These are phyloP conservation scores for Drosophila merina DNA, from an alignment of 2,888 invertebrate species.

Conservation along the genomic window DNA sequence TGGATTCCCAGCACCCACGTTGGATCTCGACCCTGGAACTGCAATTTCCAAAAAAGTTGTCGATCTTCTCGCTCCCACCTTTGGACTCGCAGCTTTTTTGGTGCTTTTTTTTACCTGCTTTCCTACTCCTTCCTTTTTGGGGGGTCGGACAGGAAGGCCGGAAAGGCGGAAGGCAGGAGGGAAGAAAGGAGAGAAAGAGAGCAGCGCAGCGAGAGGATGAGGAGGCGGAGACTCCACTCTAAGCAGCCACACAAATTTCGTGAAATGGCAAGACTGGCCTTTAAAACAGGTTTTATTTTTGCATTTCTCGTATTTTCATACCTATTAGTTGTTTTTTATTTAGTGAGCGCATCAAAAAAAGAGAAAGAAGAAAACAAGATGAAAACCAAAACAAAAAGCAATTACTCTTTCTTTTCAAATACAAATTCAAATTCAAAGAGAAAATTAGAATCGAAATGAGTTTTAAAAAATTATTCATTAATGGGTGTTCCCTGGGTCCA, in stretches of 20 bases:
- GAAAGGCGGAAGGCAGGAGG: neutral
- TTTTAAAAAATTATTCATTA: neutral
- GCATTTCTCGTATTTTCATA: conserved; percentile 7
- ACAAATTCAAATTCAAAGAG: too few relatives aligned
- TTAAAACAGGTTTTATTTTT: conserved; percentile 59
- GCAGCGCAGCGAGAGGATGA: neutral
- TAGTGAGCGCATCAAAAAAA: conserved; percentile 36
- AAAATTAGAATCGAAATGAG: too few relatives aligned
- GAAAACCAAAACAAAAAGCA: neutral
- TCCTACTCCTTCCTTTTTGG: conserved; percentile 1
- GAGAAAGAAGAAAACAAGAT: neutral
- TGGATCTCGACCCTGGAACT: too few relatives aligned
- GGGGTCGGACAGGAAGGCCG: neutral
- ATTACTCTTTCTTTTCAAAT: neutral
- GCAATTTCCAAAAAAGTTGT: too few relatives aligned
- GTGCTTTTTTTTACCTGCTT: conserved; percentile 11
- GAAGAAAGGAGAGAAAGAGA: neutral
- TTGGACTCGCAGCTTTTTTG: conserved; percentile 8
- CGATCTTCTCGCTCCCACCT: conserved; percentile 19
- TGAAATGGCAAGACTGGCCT: conserved; percentile 66
- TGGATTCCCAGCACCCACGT: too few relatives aligned
- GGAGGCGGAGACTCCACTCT: conserved; percentile 8
- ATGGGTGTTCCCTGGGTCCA: neutral
- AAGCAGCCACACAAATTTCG: conserved; percentile 55
- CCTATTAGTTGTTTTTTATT: conserved; percentile 9